These are phyloP conservation scores for Oscheius sp. DNA, from an alignment of 2,888 invertebrate genomes.

Conservation along the genomic window DNA sequence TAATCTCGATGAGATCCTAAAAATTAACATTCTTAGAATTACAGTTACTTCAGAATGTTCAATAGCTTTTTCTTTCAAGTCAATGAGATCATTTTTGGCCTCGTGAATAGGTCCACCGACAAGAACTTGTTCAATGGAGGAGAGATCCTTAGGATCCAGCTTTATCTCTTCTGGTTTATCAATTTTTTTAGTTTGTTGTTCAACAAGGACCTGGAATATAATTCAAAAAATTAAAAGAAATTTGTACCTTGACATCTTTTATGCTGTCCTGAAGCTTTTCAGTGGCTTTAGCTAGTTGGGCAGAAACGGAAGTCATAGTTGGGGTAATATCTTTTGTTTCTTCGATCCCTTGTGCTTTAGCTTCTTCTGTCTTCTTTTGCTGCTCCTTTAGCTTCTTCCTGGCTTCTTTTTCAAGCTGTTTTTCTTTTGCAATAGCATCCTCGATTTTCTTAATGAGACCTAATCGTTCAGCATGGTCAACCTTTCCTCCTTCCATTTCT, in stretches of 20 bases:
- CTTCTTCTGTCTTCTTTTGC: constrained; percentile 33
- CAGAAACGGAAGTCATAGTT: background rate
- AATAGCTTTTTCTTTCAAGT: constrained; percentile 64
- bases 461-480: constrained; percentile 67
- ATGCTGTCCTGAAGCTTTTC: background rate
- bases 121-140: constrained; percentile 51
- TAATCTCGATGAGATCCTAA: constrained; percentile 60
- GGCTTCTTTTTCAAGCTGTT: constrained; percentile 32
- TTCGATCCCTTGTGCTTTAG: constrained; percentile 20
- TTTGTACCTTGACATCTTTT: constrained; percentile 1
- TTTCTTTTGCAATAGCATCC: constrained; percentile 56
- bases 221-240: background rate
- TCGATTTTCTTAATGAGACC: constrained; percentile 63
- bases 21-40: constrained; percentile 4
- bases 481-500: constrained; percentile 66
- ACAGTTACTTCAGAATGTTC: constrained; percentile 58
- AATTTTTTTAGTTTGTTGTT: background rate
- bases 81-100: constrained; percentile 63
- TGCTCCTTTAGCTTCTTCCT: constrained; percentile 38
- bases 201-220: constrained; percentile 7
- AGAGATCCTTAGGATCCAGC: constrained; percentile 53
- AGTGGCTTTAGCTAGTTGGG: background rate
- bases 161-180: constrained; percentile 18
- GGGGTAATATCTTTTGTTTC: constrained; percentile 4
- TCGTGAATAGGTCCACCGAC: constrained; percentile 59